Evolutionary conservation across 2,113 vertebrate genomes (phyloP), one percentile per base, ranked within the genome.

Genomic region (Myocastor coypus): DNA sequence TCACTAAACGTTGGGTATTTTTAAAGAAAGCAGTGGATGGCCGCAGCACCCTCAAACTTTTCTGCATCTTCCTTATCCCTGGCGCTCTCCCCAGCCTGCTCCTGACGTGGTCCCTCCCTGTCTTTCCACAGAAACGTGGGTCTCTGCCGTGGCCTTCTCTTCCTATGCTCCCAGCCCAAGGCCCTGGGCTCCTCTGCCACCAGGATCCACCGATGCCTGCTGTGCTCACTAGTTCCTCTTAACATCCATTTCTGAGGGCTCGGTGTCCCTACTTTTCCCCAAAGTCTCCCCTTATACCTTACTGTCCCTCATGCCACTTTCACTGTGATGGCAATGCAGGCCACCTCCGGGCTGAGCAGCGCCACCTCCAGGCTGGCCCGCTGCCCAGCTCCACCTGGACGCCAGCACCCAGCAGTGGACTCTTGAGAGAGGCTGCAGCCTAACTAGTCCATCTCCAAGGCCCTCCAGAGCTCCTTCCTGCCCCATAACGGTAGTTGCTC

Each of bases 11-110:
- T 1, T 75, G 20, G 68, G 13, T 46, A 28, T 86, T 85, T 96
- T 78, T 10, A 82, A 81, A 61, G 63, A 37, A 42, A 89, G 84
- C 34, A 42, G 11, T 26, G 22, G 59, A 34, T 64, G 71, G n/a
- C 42, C 12, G 5, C 17, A 69, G 26, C 59, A 32, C 69, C 80
- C 85, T 73, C 73, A 50, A 63, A n/a, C 19, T 81, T 69, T 3
- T 42, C 52, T 52, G 11, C 13, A 0, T 75, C 10, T 30, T 13
- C 26, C 34, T 61, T 86, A 89, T 0, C 0, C 69, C 75, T 89
- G 64, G 20, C 24, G n/a, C 85, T 13, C 83, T 84, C 0, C 28
- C 57, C 71, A 75, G 61, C 42, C 63, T 63, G 50, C 20, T 94
- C 88, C 57, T 75, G 3, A 0, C 78, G 66, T 46, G 14, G 46